phyloP scores from a whole-genome alignment of 2,113 vertebrate genomes.

The Benitochromis conjunctus region DNA sequence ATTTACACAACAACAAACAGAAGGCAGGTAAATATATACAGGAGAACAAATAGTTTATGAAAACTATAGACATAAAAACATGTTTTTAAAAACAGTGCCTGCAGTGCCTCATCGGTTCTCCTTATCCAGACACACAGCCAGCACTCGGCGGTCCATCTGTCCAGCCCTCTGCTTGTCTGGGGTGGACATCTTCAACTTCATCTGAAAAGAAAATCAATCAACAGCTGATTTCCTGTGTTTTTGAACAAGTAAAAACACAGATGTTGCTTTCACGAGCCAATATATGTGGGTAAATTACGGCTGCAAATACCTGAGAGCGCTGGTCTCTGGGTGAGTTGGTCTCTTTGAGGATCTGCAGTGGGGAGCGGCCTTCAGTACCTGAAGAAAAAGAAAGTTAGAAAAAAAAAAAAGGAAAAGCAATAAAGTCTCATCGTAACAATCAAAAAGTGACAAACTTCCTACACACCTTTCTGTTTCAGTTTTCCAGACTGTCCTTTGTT shows the following conservation, averaged over 20 bases:
- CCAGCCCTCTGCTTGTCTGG: conserved; percentile 63
- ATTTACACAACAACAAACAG: conserved; percentile 28
- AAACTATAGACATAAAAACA: conserved; percentile 38
- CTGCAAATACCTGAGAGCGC: conserved; percentile 58
- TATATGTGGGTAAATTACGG: background rate
- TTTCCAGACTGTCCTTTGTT: conserved; percentile 64
- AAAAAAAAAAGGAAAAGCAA: background rate
- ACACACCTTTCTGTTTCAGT: conserved; percentile 69
- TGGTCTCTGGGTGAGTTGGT: conserved; percentile 81
- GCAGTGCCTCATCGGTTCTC: conserved; percentile 64
- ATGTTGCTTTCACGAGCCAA: background rate
- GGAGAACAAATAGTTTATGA: background rate
- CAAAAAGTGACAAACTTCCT: background rate
- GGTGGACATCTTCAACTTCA: conserved; percentile 69
- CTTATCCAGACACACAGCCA: conserved; percentile 65
- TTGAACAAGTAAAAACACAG: background rate
- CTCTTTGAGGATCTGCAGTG: conserved; percentile 83
- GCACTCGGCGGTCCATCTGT: conserved; percentile 57
- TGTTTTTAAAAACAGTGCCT: background rate
- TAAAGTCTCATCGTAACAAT: background rate
- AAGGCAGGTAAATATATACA: background rate
- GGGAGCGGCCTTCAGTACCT: conserved; percentile 78
- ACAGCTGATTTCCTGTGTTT: background rate
- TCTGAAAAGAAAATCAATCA: conserved; percentile 33
- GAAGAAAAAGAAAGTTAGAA: background rate